Conservation (phyloP, 2,888 invertebrate genomes). For the Kuschelorhynchus macadamiae region DNA sequence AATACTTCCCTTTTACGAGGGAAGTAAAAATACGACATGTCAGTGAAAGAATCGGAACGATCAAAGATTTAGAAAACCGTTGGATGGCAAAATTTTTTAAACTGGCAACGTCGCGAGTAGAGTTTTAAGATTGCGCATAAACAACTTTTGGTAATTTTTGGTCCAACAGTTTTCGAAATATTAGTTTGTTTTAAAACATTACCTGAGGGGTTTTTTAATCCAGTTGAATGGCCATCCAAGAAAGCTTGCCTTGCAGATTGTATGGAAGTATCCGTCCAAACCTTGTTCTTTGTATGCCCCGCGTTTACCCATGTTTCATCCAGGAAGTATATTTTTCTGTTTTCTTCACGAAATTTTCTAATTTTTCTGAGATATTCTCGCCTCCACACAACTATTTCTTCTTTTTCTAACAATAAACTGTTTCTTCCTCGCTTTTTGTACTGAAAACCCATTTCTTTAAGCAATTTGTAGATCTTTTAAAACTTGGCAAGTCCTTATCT, state of each 20-base stretch:
- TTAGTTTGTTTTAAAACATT: too few species aligned
- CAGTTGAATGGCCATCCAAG: slow-evolving; percentile 42
- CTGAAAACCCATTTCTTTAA: slow-evolving; percentile 38
- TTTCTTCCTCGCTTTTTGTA: slow-evolving; percentile 38
- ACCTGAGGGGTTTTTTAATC: slow-evolving; percentile 48
- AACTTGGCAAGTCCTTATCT: slow-evolving; percentile 42
- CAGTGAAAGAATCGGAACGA: too few species aligned
- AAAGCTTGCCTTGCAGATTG: slow-evolving; percentile 24
- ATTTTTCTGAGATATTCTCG: slow-evolving; percentile 40
- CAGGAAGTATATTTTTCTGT: slow-evolving; percentile 38
- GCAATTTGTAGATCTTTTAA: slow-evolving; percentile 37
- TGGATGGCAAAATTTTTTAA: too few species aligned
- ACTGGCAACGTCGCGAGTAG: too few species aligned
- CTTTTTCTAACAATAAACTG: slow-evolving; percentile 40
- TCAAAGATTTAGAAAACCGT: too few species aligned
- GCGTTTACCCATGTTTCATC: slow-evolving; percentile 54
- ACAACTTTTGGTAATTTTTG: too few species aligned
- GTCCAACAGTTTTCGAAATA: too few species aligned
- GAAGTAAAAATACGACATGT: too few species aligned
- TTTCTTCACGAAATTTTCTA: slow-evolving; percentile 27
- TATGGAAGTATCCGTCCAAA: slow-evolving; percentile 23
- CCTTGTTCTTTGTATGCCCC: slow-evolving; percentile 45
- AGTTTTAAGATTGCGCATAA: too few species aligned
- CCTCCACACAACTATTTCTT: slow-evolving; percentile 49
- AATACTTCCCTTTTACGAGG: too few species aligned